phyloP scores from a whole-genome alignment of 2,797 vertebrate species.

The Intellagama lesueurii region DNA sequence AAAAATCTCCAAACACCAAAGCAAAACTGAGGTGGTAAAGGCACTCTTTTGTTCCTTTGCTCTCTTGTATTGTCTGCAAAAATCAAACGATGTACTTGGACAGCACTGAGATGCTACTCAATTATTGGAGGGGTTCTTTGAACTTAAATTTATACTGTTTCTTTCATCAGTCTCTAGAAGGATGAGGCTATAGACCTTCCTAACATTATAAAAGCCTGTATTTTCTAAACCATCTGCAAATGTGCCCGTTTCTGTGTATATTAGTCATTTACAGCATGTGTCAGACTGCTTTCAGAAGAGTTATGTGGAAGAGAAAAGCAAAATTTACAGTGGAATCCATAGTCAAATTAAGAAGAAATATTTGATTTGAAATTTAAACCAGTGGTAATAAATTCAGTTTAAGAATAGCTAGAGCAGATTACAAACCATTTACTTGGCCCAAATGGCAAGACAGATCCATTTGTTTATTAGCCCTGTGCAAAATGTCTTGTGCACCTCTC shows the following conservation, averaged over 20 bases:
- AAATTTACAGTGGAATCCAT: background rate
- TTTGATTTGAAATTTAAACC: background rate
- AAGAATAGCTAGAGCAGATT: background rate
- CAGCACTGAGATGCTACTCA: background rate
- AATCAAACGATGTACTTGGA: background rate
- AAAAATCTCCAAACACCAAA: background rate
- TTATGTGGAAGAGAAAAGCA: background rate
- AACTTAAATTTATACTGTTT: background rate
- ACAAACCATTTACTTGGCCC: background rate
- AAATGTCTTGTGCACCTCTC: background rate
- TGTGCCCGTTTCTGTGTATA: background rate
- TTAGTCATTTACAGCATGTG: background rate
- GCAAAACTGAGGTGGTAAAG: conserved; percentile 7
- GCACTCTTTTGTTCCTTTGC: background rate
- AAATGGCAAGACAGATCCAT: background rate
- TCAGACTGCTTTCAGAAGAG: background rate
- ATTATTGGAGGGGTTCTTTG: background rate
- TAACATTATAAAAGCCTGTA: background rate
- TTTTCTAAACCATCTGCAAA: background rate
- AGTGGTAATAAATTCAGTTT: background rate
- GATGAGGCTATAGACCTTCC: background rate
- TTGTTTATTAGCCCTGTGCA: background rate
- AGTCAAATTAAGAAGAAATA: background rate
- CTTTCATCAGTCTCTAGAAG: background rate
- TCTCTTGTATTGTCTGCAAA: background rate